Evolutionary conservation across 2,888 invertebrate species (phyloP).

Genomic region (Biston stratarius): DNA sequence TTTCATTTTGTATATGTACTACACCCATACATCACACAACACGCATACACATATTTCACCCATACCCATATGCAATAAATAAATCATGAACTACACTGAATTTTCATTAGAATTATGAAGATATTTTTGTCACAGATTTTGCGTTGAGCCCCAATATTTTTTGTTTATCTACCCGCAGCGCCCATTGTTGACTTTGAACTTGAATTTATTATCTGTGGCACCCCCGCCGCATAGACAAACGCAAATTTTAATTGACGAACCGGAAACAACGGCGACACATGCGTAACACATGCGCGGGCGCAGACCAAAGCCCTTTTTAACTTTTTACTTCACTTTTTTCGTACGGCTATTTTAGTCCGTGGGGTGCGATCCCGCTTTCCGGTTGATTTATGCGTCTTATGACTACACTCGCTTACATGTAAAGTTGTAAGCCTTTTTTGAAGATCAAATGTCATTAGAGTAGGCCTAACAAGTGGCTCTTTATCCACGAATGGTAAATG

Average conservation of each 20-base stretch:
- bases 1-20: too few relatives aligned
- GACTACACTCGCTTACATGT: constrained; percentile 47
- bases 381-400: constrained; percentile 69
- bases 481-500: constrained; percentile 68
- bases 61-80: too few relatives aligned
- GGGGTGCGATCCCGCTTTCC: constrained; percentile 58
- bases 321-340: constrained; percentile 62
- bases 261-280: constrained; percentile 81
- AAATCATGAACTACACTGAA: too few relatives aligned
- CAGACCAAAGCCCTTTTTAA: constrained; percentile 74
- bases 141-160: constrained; percentile 21
- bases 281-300: constrained; percentile 77
- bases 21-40: too few relatives aligned
- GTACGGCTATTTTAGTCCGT: constrained; percentile 69
- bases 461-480: constrained; percentile 65
- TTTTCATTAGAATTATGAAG: too few relatives aligned
- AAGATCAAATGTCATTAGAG: constrained; percentile 58
- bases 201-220: constrained; percentile 60
- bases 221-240: constrained; percentile 60
- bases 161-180: constrained; percentile 34
- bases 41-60: too few relatives aligned
- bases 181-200: constrained; percentile 55
- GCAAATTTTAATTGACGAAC: constrained; percentile 73
- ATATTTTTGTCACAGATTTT: constrained; percentile 7
- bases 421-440: constrained; percentile 35